phyloP scores from a whole-genome alignment of 2,888 invertebrate species.

The Chalcosyrphus nemorum region DNA sequence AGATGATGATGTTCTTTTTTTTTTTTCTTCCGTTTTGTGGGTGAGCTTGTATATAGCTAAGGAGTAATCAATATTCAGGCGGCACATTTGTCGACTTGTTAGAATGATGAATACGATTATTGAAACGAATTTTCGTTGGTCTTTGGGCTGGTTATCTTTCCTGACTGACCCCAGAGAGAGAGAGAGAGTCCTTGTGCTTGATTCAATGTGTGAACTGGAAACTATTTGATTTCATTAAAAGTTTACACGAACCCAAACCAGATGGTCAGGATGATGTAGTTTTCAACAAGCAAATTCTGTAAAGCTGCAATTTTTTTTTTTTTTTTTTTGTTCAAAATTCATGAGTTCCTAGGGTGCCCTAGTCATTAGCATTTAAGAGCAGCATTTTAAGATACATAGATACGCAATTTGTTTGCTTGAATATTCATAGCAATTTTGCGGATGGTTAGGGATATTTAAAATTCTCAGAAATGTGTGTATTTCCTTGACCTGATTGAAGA shows the following conservation, averaged over 20 bases:
- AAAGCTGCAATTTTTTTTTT: too few relatives aligned
- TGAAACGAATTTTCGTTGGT: slow-evolving; percentile 32
- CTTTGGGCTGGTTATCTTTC: too few relatives aligned
- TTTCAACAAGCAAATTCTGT: too few relatives aligned
- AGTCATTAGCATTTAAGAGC: too few relatives aligned
- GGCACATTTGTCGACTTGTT: slow-evolving; percentile 37
- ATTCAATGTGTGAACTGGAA: not conserved
- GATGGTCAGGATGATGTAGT: not conserved
- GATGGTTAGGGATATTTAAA: too few relatives aligned
- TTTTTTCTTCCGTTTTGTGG: not conserved
- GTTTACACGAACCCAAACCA: not conserved
- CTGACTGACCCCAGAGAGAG: not conserved
- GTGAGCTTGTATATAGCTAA: too few relatives aligned
- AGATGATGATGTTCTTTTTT: slow-evolving; percentile 15
- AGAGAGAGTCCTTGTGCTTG: slow-evolving; percentile 2
- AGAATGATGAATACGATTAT: slow-evolving; percentile 46
- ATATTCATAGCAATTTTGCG: not conserved
- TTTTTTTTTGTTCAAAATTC: too few relatives aligned
- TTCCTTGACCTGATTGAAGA: too few relatives aligned
- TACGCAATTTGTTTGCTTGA: too few relatives aligned
- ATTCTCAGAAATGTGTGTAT: too few relatives aligned
- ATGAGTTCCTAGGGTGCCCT: not conserved
- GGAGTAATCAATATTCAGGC: slow-evolving; percentile 43
- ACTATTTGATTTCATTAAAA: not conserved
- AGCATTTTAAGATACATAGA: not conserved